Evolutionary conservation across 2,113 vertebrate genomes (phyloP).

Genomic region (Dasyurus viverrinus): DNA sequence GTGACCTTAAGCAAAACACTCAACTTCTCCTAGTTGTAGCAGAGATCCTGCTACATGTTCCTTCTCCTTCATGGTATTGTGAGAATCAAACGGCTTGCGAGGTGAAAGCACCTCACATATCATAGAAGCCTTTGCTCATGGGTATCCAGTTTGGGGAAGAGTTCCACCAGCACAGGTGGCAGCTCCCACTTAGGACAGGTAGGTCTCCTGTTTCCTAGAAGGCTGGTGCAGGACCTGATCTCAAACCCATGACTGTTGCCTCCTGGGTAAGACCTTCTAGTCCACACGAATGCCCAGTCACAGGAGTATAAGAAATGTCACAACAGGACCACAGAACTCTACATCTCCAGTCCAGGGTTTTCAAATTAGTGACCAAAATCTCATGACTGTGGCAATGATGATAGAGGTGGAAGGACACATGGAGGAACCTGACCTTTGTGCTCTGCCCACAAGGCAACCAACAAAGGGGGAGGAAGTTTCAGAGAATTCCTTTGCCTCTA

Average conservation of each 20-base stretch:
- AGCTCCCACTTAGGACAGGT: not conserved
- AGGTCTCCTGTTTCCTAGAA: not conserved
- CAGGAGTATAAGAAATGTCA: not conserved
- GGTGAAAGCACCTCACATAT: not conserved
- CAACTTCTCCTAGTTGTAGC: not conserved
- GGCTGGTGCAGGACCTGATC: too few species aligned
- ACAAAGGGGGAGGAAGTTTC: not conserved
- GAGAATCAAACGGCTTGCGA: not conserved
- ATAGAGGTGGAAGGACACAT: not conserved
- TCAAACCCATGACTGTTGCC: not conserved
- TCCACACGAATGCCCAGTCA: not conserved
- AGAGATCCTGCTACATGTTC: not conserved
- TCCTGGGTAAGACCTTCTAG: not conserved
- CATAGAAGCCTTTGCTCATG: not conserved
- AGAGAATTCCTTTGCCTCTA: not conserved
- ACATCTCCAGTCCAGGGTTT: not conserved
- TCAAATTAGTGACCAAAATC: not conserved
- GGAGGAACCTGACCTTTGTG: not conserved
- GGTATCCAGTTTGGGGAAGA: not conserved
- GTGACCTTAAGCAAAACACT: not conserved
- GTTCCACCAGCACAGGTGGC: not conserved
- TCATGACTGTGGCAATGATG: not conserved
- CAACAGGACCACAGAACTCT: not conserved
- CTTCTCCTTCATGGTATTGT: not conserved
- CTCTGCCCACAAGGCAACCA: not conserved